Evolutionary conservation across 2,888 invertebrate genomes (phyloP).

Genomic region (Pseudococcus longispinus): DNA sequence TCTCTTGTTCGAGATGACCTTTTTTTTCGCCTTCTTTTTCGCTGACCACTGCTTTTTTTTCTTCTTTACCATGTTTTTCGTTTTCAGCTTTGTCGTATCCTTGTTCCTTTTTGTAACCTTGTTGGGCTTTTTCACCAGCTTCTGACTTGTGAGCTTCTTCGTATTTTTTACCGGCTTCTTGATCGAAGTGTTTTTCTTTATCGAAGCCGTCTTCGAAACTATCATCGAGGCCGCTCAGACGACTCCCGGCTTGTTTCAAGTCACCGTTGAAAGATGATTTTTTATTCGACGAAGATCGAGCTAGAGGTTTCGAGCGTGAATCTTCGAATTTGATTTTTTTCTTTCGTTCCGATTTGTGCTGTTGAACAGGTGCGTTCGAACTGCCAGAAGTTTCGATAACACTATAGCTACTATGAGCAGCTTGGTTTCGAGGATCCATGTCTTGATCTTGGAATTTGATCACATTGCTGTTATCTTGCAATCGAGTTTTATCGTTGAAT

Average conservation of each 20-base stretch:
- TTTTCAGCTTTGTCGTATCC: slow-evolving; percentile 68
- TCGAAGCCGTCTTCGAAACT: slow-evolving; percentile 59
- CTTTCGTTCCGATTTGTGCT: slow-evolving; percentile 2
- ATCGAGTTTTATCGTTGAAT: neutral
- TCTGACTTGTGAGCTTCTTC: slow-evolving; percentile 65
- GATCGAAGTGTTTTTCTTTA: slow-evolving; percentile 60
- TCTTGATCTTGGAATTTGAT: neutral
- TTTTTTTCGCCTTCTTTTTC: slow-evolving; percentile 68
- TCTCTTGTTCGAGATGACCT: slow-evolving; percentile 67
- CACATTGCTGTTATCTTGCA: neutral
- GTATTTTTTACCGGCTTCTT: slow-evolving; percentile 66
- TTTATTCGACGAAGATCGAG: slow-evolving; percentile 20
- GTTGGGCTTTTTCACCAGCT: slow-evolving; percentile 68
- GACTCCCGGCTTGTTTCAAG: slow-evolving; percentile 56
- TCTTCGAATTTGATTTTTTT: neutral
- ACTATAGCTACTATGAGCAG: slow-evolving; percentile 58
- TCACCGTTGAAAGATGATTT: slow-evolving; percentile 38
- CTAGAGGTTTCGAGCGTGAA: neutral
- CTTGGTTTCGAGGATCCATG: slow-evolving; percentile 55
- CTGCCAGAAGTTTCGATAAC: slow-evolving; percentile 57
- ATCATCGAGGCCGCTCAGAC: slow-evolving; percentile 46
- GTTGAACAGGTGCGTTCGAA: slow-evolving; percentile 11
- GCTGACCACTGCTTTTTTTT: slow-evolving; percentile 67
- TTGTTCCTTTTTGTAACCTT: slow-evolving; percentile 67
- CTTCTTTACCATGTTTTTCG: slow-evolving; percentile 67